phyloP scores from a whole-genome alignment of 2,888 invertebrate species.

The Yponomeuta sedellus region DNA sequence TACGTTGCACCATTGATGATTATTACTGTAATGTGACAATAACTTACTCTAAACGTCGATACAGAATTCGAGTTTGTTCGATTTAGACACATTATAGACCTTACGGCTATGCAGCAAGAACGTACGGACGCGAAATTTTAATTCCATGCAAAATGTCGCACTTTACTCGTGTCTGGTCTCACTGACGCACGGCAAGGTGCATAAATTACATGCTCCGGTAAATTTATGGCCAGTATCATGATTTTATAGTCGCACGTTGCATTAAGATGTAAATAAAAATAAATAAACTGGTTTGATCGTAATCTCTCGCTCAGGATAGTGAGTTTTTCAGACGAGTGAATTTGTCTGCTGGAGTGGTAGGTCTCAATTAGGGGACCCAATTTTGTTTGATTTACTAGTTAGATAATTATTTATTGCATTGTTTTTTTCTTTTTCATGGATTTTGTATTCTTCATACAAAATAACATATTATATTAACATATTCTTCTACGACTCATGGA shows the following conservation, averaged over 20 bases:
- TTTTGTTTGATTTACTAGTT: too few relatives aligned
- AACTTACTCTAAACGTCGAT: not conserved
- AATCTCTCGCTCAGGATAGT: not conserved
- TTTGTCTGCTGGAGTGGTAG: not conserved
- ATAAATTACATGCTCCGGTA: not conserved
- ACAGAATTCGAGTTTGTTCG: not conserved
- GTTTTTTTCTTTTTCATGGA: too few relatives aligned
- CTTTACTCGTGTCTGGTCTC: not conserved
- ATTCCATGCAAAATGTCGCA: slow-evolving; percentile 1
- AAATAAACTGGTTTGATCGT: not conserved
- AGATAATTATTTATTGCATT: too few relatives aligned
- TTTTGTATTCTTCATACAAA: too few relatives aligned
- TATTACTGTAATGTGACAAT: not conserved
- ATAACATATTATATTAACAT: too few relatives aligned
- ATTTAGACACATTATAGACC: not conserved
- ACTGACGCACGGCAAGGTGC: not conserved
- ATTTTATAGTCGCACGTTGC: not conserved
- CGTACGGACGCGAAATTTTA: not conserved
- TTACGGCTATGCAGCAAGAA: not conserved
- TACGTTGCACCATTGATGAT: not conserved
- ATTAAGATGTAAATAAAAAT: not conserved
- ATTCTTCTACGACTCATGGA: too few relatives aligned
- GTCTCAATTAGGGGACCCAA: not conserved
- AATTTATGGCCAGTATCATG: not conserved
- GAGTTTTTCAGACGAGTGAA: not conserved